Percentiles rank a stretch among this genome's conserved stretches.
These are phyloP conservation scores for Epizoanthus ramosus DNA, from an alignment of 92 coral and sea anemone genomes.

Conservation along the genomic window DNA sequence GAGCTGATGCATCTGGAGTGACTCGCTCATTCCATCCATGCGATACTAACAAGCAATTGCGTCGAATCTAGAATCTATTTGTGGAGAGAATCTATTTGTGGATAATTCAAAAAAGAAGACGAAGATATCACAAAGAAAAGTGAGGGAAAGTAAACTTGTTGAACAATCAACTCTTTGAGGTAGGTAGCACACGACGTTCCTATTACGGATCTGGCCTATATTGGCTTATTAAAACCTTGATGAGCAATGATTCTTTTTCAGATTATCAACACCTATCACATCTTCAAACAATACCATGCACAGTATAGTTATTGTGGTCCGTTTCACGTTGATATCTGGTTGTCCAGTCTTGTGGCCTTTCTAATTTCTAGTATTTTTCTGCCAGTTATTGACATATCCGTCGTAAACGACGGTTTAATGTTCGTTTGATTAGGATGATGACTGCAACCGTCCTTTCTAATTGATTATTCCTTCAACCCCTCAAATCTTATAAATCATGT, in stretches of 20 bases:
- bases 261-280: neutral
- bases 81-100: neutral
- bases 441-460: slow-evolving; percentile 9
- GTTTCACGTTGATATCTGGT: neutral
- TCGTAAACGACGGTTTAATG: slow-evolving; percentile 32
- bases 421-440: slow-evolving; percentile 21
- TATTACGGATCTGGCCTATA: neutral
- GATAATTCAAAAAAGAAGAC: neutral
- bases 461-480: neutral
- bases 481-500: neutral
- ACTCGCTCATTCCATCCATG: neutral
- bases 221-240: neutral
- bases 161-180: neutral
- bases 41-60: neutral
- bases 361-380: neutral
- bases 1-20: neutral
- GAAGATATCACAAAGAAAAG: neutral
- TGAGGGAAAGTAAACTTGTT: neutral
- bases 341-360: neutral
- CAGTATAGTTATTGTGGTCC: too few relatives aligned
- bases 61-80: neutral
- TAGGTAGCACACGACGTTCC: neutral
- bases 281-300: too few relatives aligned
- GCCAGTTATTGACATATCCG: slow-evolving; percentile 26
- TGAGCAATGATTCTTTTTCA: neutral